Percentiles rank a stretch among this genome's conserved stretches.
These are phyloP conservation scores for Chaetophractus vellerosus DNA, from an alignment of 2,797 vertebrate genomes.

Conservation along the genomic window DNA sequence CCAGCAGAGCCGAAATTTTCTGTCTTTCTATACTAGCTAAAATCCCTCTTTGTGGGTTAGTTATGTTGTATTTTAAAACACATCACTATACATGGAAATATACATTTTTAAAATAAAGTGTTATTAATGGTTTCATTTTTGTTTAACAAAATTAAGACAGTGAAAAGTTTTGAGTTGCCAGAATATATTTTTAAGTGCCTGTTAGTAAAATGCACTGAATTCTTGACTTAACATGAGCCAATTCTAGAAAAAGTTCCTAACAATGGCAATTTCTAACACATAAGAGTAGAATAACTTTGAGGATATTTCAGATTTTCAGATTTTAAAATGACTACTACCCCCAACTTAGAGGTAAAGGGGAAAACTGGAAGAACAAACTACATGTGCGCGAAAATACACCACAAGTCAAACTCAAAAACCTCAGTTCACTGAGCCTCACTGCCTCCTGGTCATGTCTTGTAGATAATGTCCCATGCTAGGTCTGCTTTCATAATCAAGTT, in stretches of 20 bases:
- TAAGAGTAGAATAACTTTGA: background rate
- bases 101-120: background rate
- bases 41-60: background rate
- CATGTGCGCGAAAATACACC: background rate
- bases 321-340: constrained; percentile 36
- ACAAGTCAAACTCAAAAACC: background rate
- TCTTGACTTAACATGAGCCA: constrained; percentile 55
- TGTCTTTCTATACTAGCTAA: constrained; percentile 21
- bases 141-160: constrained; percentile 58
- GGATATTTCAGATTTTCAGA: constrained; percentile 27
- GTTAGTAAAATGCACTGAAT: constrained; percentile 10
- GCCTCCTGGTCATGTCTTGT: background rate
- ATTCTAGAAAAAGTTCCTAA: background rate
- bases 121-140: constrained; percentile 10
- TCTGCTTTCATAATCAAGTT: background rate
- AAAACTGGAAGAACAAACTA: background rate
- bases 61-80: background rate
- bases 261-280: background rate
- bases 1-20: constrained; percentile 16
- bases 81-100: constrained; percentile 19
- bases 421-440: background rate
- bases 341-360: background rate
- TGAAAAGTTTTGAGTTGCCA: constrained; percentile 22
- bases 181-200: constrained; percentile 61
- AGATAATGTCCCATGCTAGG: background rate